phyloP scores from a whole-genome alignment of 2,113 vertebrate species.

The Thamnophis sirtalis region DNA sequence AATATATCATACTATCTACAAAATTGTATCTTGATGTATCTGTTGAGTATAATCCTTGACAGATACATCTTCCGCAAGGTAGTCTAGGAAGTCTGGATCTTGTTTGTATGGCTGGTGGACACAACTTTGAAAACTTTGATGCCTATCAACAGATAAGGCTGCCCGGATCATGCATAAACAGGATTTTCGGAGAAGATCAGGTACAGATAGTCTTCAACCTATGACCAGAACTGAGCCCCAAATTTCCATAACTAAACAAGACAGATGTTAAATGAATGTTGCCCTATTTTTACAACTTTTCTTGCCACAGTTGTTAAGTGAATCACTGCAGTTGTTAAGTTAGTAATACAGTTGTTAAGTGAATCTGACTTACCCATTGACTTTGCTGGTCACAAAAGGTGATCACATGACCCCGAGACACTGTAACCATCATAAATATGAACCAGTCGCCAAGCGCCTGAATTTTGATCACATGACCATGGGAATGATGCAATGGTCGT shows the following conservation, averaged over 20 bases:
- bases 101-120: neutral
- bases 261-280: neutral
- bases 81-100: neutral
- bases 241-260: neutral
- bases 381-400: neutral
- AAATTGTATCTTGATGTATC: neutral
- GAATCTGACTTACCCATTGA: neutral
- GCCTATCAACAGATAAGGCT: neutral
- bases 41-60: neutral
- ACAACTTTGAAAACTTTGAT: neutral
- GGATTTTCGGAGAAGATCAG: neutral
- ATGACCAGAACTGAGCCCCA: neutral
- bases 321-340: neutral
- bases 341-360: neutral
- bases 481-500: neutral
- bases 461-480: neutral
- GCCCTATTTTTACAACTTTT: neutral
- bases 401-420: neutral
- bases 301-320: neutral
- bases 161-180: neutral
- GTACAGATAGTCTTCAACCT: neutral
- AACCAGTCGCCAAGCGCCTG: neutral
- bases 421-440: neutral
- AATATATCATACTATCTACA: neutral
- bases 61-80: neutral